These are phyloP conservation scores for Cerastoderma edule DNA, from an alignment of 2,888 invertebrate genomes.

Conservation along the genomic window DNA sequence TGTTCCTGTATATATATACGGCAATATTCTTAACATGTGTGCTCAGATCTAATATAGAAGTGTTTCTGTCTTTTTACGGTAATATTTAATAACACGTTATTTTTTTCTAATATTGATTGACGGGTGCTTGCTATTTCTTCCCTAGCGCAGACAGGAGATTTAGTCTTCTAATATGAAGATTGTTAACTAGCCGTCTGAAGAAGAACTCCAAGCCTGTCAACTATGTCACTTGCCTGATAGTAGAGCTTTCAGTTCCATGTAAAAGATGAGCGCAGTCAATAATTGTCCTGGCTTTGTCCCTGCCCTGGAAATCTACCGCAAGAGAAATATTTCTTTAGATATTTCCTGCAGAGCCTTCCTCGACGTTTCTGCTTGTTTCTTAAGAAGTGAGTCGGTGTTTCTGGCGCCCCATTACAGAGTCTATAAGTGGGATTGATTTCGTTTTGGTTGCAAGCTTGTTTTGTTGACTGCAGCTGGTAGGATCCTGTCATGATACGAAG, in stretches of 20 bases:
- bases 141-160: too few relatives aligned
- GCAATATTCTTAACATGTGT: too few relatives aligned
- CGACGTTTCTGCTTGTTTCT: neutral
- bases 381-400: too few relatives aligned
- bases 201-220: neutral
- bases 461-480: slow-evolving; percentile 5
- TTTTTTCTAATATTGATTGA: too few relatives aligned
- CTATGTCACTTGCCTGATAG: neutral
- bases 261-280: neutral
- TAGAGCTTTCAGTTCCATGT: neutral
- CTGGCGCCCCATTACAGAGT: neutral
- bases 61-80: too few relatives aligned
- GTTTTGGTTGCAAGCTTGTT: neutral
- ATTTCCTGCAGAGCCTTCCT: neutral
- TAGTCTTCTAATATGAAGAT: neutral
- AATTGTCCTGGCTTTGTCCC: too few relatives aligned
- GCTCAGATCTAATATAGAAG: too few relatives aligned
- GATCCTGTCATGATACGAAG: neutral
- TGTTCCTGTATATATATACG: too few relatives aligned
- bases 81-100: too few relatives aligned
- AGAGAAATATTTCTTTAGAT: neutral
- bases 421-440: slow-evolving; percentile 8
- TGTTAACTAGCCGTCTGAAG: neutral
- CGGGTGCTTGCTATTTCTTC: too few relatives aligned
- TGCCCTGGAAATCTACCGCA: too few relatives aligned